Conservation (phyloP, 2,113 vertebrate genomes). For the Gobio gobio region DNA sequence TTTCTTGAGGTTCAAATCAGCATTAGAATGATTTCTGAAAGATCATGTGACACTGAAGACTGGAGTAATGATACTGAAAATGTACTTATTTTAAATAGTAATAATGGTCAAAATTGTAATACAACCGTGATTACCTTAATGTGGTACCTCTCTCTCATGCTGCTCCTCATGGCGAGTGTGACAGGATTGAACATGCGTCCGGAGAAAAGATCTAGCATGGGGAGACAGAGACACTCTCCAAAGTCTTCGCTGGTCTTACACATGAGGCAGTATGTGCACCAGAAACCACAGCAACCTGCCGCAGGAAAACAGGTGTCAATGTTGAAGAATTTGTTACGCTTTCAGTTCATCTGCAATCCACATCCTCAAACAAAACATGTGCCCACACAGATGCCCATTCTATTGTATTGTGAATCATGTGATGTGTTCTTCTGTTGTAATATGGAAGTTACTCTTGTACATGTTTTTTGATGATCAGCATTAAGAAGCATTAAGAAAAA, state of each 20-base stretch:
- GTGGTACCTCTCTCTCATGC: conserved; percentile 64
- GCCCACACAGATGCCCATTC: not conserved
- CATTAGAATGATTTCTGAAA: no score
- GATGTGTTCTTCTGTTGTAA: no score
- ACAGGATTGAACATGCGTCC: conserved; percentile 14
- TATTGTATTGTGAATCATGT: no score
- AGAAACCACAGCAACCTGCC: conserved; percentile 67
- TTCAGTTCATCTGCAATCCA: not conserved
- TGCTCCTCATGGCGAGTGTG: conserved; percentile 57
- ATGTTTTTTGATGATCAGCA: no score
- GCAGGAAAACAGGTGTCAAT: conserved; percentile 2
- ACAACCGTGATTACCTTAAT: conserved; percentile 53
- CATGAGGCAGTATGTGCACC: conserved; percentile 64
- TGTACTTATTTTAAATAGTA: no score
- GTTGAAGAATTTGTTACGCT: not conserved
- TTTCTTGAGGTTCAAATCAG: no score
- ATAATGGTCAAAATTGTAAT: no score
- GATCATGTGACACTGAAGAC: no score
- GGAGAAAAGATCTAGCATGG: conserved; percentile 55
- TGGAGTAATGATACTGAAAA: no score
- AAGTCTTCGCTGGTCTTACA: conserved; percentile 63
- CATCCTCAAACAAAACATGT: not conserved
- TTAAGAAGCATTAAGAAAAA: no score
- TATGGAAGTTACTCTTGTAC: no score
- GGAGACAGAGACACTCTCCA: conserved; percentile 69